A percentile compares a stretch with the other conserved stretches of the same genome.
phyloP scores from a whole-genome alignment of 2,888 invertebrate species.

The Galerucella calmariensis region DNA sequence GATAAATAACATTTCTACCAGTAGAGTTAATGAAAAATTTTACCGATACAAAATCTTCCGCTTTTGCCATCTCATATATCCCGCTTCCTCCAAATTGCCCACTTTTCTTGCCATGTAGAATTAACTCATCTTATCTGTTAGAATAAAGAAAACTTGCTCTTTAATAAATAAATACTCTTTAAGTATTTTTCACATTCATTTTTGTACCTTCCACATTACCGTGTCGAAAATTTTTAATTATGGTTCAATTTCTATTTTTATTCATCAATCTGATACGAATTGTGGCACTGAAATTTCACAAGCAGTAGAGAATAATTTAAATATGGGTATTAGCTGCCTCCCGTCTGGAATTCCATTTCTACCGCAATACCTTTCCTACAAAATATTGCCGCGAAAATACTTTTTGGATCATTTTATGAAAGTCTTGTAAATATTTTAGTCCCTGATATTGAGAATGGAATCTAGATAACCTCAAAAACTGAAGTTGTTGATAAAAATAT shows the following conservation, averaged over 20 bases:
- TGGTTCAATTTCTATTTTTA: neutral
- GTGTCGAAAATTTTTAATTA: neutral
- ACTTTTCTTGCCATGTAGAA: constrained; percentile 8
- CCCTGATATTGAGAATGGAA: neutral
- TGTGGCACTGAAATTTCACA: neutral
- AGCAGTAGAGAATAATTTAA: neutral
- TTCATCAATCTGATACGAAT: neutral
- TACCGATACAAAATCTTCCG: neutral
- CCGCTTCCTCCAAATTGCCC: constrained; percentile 1
- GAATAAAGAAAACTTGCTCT: neutral
- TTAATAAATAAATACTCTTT: too few species aligned
- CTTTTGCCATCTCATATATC: neutral
- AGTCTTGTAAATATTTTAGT: neutral
- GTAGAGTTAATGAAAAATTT: neutral
- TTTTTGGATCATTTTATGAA: neutral
- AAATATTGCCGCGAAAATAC: neutral
- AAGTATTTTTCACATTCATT: neutral
- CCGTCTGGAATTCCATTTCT: neutral
- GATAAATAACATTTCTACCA: neutral
- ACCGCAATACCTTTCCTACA: neutral
- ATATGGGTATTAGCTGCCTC: neutral
- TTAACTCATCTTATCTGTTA: neutral
- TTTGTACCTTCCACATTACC: neutral
- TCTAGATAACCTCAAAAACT: neutral
- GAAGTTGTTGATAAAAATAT: too few species aligned